Evolutionary conservation across 1,140 invertebrate genomes (phyloP).

Genomic region (Cydia fagiglandana): DNA sequence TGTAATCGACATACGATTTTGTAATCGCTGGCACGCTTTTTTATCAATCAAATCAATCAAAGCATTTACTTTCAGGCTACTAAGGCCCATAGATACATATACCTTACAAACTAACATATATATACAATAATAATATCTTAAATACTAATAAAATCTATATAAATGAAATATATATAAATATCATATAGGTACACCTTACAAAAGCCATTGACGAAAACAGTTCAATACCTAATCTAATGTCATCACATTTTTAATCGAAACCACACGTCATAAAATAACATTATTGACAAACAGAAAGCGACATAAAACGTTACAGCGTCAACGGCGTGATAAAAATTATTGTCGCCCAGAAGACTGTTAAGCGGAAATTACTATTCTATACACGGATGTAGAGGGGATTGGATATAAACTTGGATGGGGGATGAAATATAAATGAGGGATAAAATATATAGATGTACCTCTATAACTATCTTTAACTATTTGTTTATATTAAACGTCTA

Average conservation of each 20-base stretch:
- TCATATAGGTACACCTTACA: too few species aligned
- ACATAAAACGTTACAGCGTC: constrained; percentile 12
- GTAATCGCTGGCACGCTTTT: too few species aligned
- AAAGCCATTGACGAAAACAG: too few species aligned
- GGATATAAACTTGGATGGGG: neutral
- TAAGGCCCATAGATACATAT: too few species aligned
- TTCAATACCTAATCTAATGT: neutral
- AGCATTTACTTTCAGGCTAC: too few species aligned
- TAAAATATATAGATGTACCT: neutral
- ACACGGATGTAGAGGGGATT: constrained; percentile 35
- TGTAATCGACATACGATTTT: too few species aligned
- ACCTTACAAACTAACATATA: too few species aligned
- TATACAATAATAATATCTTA: too few species aligned
- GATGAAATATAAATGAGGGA: constrained; percentile 7
- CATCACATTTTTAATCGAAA: constrained; percentile 24
- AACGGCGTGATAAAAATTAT: constrained; percentile 48
- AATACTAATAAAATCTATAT: too few species aligned
- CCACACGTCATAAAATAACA: constrained; percentile 2
- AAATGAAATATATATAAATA: too few species aligned
- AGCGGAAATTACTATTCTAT: constrained; percentile 59
- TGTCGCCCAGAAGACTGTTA: constrained; percentile 49
- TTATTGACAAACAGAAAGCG: constrained; percentile 13
- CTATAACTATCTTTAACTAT: neutral
- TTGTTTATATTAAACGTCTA: too few species aligned
- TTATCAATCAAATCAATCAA: too few species aligned